Evolutionary conservation across 2,113 vertebrate genomes (phyloP).

Genomic region (Pogona vitticeps): DNA sequence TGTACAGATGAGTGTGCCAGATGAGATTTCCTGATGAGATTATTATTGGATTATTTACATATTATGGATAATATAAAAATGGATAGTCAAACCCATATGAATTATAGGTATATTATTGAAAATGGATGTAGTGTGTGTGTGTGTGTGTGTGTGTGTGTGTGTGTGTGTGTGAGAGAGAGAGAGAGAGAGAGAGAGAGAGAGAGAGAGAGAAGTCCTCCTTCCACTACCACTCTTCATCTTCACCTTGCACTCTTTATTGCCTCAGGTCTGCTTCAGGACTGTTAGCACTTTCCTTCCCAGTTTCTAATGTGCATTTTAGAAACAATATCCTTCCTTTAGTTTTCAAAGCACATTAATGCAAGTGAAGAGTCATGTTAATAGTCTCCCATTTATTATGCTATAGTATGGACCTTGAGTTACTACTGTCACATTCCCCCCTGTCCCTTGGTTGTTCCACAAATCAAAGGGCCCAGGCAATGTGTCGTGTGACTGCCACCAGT

Average conservation of each 20-base stretch:
- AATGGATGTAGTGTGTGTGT: conserved; percentile 18
- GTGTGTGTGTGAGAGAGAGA: too few species aligned
- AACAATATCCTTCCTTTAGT: background rate
- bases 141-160: too few species aligned
- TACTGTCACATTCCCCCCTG: too few species aligned
- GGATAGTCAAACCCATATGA: background rate
- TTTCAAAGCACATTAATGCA: background rate
- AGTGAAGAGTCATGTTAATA: conserved; percentile 8
- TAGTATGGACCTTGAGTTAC: background rate
- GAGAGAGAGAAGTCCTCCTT: background rate
- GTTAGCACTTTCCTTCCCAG: background rate
- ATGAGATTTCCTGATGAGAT: conserved; percentile 14
- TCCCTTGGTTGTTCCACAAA: background rate
- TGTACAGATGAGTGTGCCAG: background rate
- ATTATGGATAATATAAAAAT: conserved; percentile 28
- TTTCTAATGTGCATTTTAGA: background rate
- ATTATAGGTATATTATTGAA: conserved; percentile 24
- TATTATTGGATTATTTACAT: conserved; percentile 51
- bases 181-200: too few species aligned
- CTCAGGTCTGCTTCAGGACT: background rate
- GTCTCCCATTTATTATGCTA: background rate
- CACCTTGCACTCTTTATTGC: background rate
- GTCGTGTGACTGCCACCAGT: too few species aligned
- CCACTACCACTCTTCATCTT: background rate
- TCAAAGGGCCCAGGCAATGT: background rate